These are phyloP conservation scores for Hirtodrosophila histrioides DNA, from an alignment of 2,888 invertebrate species.

Conservation along the genomic window DNA sequence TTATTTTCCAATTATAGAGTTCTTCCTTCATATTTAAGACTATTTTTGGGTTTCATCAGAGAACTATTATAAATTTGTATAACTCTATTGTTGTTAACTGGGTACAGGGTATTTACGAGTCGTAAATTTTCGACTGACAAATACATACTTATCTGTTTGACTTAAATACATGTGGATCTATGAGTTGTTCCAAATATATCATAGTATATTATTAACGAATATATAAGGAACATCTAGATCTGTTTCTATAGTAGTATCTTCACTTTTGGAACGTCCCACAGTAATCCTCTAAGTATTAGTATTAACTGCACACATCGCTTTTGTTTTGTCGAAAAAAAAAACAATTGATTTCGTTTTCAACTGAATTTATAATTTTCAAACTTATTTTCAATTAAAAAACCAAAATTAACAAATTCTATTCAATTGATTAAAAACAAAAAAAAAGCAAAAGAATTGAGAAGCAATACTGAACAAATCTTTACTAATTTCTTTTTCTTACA, in stretches of 20 bases:
- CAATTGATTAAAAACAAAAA: conserved; percentile 10
- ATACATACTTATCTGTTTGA: background rate
- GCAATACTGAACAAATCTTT: conserved; percentile 41
- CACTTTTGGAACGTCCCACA: background rate
- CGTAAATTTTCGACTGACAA: background rate
- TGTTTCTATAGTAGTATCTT: background rate
- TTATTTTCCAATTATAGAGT: no score
- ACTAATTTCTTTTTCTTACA: conserved; percentile 80
- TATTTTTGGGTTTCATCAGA: no score
- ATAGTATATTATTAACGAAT: background rate
- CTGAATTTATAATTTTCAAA: conserved; percentile 18
- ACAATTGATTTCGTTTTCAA: conserved; percentile 9
- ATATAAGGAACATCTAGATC: background rate
- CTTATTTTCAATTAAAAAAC: conserved; percentile 9
- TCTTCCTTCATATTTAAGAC: no score
- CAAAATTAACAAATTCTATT: background rate
- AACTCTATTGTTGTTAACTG: background rate
- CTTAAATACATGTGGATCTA: background rate
- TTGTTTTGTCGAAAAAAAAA: conserved; percentile 11
- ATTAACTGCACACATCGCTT: conserved; percentile 20
- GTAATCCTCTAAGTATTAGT: background rate
- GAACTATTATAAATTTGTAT: no score
- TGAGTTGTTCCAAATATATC: conserved; percentile 1
- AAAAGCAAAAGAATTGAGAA: conserved; percentile 5
- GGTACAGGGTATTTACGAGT: conserved; percentile 14